Conservation (phyloP, 2,797 vertebrate species). For the Sebastolobus altivelis region DNA sequence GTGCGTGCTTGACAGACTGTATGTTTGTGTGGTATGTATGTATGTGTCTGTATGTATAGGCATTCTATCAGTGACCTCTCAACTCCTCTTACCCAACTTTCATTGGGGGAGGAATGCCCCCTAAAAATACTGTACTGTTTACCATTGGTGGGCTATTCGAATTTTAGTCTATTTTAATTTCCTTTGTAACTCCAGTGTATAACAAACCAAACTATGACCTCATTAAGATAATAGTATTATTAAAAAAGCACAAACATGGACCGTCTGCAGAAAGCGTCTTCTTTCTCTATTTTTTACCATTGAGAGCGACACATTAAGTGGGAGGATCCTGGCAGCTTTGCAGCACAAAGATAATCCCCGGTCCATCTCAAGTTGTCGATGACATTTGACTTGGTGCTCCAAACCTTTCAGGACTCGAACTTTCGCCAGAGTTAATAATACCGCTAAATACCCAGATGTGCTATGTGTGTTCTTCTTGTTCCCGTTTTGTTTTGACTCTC, state of each 20-base stretch:
- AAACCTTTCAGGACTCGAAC: slow-evolving; percentile 74
- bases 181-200: slow-evolving; percentile 99
- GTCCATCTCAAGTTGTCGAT: slow-evolving; percentile 61
- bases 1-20: slow-evolving; percentile 84
- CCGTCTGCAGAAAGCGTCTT: slow-evolving; percentile 95
- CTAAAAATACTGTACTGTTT: slow-evolving; percentile 95
- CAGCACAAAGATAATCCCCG: slow-evolving; percentile 66
- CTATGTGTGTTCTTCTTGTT: slow-evolving; percentile 81
- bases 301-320: slow-evolving; percentile 69
- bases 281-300: slow-evolving; percentile 80
- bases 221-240: slow-evolving; percentile 99
- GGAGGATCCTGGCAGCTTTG: slow-evolving; percentile 77
- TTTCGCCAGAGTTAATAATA: slow-evolving; percentile 74
- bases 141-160: slow-evolving; percentile 96
- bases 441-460: slow-evolving; percentile 83
- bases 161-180: slow-evolving; percentile 91
- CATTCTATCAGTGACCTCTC: slow-evolving; percentile 99
- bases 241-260: slow-evolving; percentile 99
- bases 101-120: slow-evolving; percentile 91
- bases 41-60: slow-evolving; percentile 99
- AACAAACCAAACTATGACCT: slow-evolving; percentile 99
- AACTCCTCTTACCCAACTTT: slow-evolving; percentile 87
- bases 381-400: slow-evolving; percentile 66
- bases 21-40: slow-evolving; percentile 93
- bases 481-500: slow-evolving; percentile 79